A percentile compares a stretch with the other conserved stretches of the same genome.
Evolutionary conservation across 2,888 invertebrate genomes (phyloP).

Genomic region (Pasiphila rectangulata): DNA sequence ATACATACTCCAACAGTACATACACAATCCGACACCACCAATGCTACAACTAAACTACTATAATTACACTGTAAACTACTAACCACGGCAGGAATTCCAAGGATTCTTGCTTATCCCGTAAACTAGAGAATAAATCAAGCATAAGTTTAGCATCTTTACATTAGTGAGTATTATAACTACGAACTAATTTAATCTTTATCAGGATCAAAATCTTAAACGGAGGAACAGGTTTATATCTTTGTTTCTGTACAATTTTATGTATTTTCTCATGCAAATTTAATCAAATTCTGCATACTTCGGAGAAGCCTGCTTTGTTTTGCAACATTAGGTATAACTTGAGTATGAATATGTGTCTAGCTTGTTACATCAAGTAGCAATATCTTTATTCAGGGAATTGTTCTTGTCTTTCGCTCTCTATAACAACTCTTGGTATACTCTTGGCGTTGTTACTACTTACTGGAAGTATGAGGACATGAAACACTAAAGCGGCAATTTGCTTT

Average conservation of each 20-base stretch:
- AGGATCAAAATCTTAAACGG: neutral
- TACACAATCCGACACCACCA: slow-evolving; percentile 40
- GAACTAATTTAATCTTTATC: slow-evolving; percentile 4
- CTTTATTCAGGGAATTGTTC: too few relatives aligned
- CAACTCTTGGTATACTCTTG: too few relatives aligned
- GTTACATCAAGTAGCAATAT: slow-evolving; percentile 13
- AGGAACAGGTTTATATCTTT: neutral
- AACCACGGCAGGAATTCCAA: slow-evolving; percentile 91
- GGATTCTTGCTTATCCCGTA: slow-evolving; percentile 89
- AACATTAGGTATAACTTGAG: slow-evolving; percentile 8
- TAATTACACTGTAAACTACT: slow-evolving; percentile 80
- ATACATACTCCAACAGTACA: slow-evolving; percentile 25
- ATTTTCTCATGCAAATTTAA: slow-evolving; percentile 16
- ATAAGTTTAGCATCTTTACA: slow-evolving; percentile 58
- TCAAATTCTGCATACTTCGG: neutral
- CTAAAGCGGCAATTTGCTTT: slow-evolving; percentile 30
- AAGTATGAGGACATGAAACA: slow-evolving; percentile 16
- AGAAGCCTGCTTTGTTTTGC: slow-evolving; percentile 13
- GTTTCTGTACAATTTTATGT: neutral
- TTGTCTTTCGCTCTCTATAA: too few relatives aligned
- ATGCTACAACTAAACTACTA: slow-evolving; percentile 42
- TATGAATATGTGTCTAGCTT: slow-evolving; percentile 10
- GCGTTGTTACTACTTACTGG: slow-evolving; percentile 4
- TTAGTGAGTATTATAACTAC: slow-evolving; percentile 15
- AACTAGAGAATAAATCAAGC: slow-evolving; percentile 84